A percentile compares a stretch with the other conserved stretches of the same genome.
phyloP scores from a whole-genome alignment of 2,888 invertebrate species.

The Drosophila flavopinicola region DNA sequence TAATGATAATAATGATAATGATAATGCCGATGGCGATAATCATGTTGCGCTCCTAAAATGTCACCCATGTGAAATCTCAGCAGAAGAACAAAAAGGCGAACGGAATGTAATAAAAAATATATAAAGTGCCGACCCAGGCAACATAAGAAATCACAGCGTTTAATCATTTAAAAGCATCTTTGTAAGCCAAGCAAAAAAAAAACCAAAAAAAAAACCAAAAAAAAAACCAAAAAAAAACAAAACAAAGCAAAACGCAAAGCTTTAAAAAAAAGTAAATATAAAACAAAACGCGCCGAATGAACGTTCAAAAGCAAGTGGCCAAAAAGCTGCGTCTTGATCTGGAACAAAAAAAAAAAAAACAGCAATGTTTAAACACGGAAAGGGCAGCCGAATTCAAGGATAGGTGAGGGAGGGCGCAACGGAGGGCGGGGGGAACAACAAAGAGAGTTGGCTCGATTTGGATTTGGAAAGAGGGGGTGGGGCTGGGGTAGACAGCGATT shows the following conservation, averaged over 20 bases:
- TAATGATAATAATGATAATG: slow-evolving; percentile 2
- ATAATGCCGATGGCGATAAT: slow-evolving; percentile 1
- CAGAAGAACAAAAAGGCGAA: slow-evolving; percentile 11
- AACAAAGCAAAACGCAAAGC: slow-evolving; percentile 11
- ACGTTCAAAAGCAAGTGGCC: slow-evolving; percentile 52
- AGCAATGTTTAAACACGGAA: slow-evolving; percentile 44
- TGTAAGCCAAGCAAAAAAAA: slow-evolving; percentile 50
- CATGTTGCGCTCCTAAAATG: slow-evolving; percentile 36
- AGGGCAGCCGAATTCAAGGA: slow-evolving; percentile 30
- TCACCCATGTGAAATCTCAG: slow-evolving; percentile 51
- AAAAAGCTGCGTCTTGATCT: slow-evolving; percentile 58
- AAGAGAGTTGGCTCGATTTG: slow-evolving; percentile 38
- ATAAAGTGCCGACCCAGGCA: slow-evolving; percentile 52
- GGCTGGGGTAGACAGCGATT: slow-evolving; percentile 46
- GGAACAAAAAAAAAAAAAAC: slow-evolving; percentile 22
- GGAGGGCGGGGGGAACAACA: slow-evolving; percentile 23
- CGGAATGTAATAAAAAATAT: neutral
- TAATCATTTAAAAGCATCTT: slow-evolving; percentile 79
- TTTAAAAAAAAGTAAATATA: slow-evolving; percentile 16
- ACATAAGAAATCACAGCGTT: slow-evolving; percentile 68
- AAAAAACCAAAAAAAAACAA: slow-evolving; percentile 25
- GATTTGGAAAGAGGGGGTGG: slow-evolving; percentile 5
- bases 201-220: slow-evolving; percentile 20
- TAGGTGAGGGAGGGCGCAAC: too few relatives aligned
- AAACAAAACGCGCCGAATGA: slow-evolving; percentile 61